Percentiles rank a stretch among this genome's conserved stretches.
Conservation (phyloP, 2,888 invertebrate species). For the Leucoptera coffeella region DNA sequence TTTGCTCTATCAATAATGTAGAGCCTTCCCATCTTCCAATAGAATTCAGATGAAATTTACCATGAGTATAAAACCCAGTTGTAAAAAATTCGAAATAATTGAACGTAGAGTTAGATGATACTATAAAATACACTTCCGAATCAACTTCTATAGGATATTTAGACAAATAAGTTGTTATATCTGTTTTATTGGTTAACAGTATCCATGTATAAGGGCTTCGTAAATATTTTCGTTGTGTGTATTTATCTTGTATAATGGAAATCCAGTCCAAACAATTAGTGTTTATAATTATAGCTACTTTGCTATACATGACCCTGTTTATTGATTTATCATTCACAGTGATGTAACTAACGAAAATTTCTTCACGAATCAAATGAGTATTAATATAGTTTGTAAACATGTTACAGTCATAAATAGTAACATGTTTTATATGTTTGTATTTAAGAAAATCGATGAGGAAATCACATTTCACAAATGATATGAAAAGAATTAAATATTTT, state of each 20-base stretch:
- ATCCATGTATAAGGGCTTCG: constrained; percentile 14
- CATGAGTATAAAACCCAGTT: constrained; percentile 32
- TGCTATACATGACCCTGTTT: neutral
- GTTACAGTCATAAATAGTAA: constrained; percentile 3
- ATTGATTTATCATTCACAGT: neutral
- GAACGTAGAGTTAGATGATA: constrained; percentile 4
- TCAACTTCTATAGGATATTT: constrained; percentile 13
- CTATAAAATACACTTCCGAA: constrained; percentile 12
- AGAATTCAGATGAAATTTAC: constrained; percentile 22
- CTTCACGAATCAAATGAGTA: neutral
- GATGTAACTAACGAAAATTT: neutral
- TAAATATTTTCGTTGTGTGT: constrained; percentile 4
- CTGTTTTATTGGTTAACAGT: constrained; percentile 5
- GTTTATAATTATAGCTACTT: constrained; percentile 1
- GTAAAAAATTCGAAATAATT: constrained; percentile 22
- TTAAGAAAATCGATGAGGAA: constrained; percentile 5
- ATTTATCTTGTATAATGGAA: constrained; percentile 1
- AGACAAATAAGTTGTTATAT: constrained; percentile 7
- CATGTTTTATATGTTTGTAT: constrained; percentile 5
- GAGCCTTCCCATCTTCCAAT: constrained; percentile 25
- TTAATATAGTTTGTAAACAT: neutral
- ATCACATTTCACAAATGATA: neutral
- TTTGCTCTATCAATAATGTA: constrained; percentile 18
- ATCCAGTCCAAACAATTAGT: constrained; percentile 2
- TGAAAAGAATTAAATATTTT: neutral